Conservation (phyloP, 2,888 invertebrate genomes). For the Drosophila barbarae region DNA sequence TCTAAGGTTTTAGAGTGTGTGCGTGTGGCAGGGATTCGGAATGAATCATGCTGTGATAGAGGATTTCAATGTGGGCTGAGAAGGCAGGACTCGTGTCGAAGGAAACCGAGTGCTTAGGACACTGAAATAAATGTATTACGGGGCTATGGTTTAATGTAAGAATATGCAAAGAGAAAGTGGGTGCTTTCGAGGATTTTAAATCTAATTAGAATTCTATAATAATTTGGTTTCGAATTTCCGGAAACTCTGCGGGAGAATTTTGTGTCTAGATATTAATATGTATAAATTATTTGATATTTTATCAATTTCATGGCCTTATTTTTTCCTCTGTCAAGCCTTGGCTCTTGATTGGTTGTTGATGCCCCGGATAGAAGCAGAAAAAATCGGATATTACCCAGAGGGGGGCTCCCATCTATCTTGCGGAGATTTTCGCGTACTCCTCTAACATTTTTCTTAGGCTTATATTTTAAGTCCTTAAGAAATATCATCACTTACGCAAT, state of each 20-base stretch:
- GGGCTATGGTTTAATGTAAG: no score
- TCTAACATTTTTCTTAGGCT: slow-evolving; percentile 23
- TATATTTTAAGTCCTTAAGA: slow-evolving; percentile 14
- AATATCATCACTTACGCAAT: slow-evolving; percentile 18
- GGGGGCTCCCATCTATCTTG: slow-evolving; percentile 26
- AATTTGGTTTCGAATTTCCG: neutral
- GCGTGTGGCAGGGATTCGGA: slow-evolving; percentile 42
- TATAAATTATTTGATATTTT: no score
- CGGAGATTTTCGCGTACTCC: slow-evolving; percentile 20
- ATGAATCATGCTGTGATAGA: slow-evolving; percentile 26
- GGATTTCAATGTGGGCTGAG: slow-evolving; percentile 29
- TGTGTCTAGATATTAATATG: no score
- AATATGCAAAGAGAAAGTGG: no score
- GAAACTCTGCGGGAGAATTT: no score
- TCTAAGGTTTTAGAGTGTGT: slow-evolving; percentile 30
- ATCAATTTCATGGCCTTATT: neutral
- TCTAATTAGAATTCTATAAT: neutral
- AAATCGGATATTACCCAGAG: slow-evolving; percentile 20
- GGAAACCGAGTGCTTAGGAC: neutral
- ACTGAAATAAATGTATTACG: slow-evolving; percentile 4
- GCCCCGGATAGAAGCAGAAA: neutral
- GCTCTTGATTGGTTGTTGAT: slow-evolving; percentile 2
- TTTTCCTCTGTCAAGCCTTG: neutral
- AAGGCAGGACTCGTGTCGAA: neutral
- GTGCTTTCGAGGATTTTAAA: neutral